A percentile compares a stretch with the other conserved stretches of the same genome.
Evolutionary conservation across 2,888 invertebrate genomes (phyloP).

Genomic region (Scaptomyza tumidula): DNA sequence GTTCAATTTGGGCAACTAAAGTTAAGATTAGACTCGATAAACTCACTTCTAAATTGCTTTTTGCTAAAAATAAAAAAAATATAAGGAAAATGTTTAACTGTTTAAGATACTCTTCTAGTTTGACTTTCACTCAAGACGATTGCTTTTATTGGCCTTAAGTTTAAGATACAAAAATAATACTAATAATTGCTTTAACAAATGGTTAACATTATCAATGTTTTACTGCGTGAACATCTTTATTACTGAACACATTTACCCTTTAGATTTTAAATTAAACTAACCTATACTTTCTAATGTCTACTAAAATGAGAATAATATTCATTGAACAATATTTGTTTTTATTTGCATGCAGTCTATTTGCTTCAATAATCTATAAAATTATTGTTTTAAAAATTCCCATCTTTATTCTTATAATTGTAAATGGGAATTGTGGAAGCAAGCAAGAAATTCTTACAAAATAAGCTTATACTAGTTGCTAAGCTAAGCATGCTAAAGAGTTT

Average conservation of each 20-base stretch:
- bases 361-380: too few species aligned
- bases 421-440: too few species aligned
- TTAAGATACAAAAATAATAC: not conserved
- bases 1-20: not conserved
- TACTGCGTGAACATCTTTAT: too few species aligned
- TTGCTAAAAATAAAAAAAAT: too few species aligned
- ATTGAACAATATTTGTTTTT: not conserved
- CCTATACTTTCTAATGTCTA: too few species aligned
- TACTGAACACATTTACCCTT: too few species aligned
- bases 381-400: too few species aligned
- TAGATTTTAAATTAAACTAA: too few species aligned
- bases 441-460: not conserved
- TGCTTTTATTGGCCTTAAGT: not conserved
- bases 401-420: too few species aligned
- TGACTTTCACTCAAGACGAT: not conserved
- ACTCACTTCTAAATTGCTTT: not conserved
- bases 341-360: not conserved
- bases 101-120: not conserved
- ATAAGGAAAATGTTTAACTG: too few species aligned
- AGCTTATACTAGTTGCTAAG: not conserved
- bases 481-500: constrained; percentile 3
- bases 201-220: not conserved
- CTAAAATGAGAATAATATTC: too few species aligned
- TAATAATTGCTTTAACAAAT: too few species aligned
- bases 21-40: not conserved